Conservation (phyloP, 2,113 vertebrate species). For the Hystrix brachyura region DNA sequence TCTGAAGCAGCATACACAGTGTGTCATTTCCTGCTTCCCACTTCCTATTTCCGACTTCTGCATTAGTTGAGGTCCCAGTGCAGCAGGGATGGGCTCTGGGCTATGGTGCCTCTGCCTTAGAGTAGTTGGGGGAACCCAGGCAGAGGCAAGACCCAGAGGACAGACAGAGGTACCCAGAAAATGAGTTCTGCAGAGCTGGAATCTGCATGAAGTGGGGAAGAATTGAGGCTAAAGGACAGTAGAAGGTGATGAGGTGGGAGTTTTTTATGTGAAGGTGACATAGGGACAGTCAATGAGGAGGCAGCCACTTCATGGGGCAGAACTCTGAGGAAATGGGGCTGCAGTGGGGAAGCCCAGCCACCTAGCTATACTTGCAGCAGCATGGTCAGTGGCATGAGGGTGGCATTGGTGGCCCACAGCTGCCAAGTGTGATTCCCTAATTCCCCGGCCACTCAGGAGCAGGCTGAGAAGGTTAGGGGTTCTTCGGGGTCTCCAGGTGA, state of each 20-base stretch:
- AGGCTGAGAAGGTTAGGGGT: no score
- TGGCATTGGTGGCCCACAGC: background rate
- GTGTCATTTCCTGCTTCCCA: background rate
- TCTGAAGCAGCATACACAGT: background rate
- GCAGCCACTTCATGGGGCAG: background rate
- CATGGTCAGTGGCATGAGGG: rapidly evolving
- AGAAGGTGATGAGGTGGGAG: background rate
- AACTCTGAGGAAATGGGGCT: background rate
- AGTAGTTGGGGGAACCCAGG: background rate
- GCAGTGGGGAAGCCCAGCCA: background rate
- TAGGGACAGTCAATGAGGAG: background rate
- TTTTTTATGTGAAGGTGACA: background rate
- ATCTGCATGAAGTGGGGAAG: background rate
- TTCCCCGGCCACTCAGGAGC: background rate
- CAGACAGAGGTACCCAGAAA: background rate
- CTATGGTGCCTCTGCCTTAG: background rate
- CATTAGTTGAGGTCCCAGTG: background rate
- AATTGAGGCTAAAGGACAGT: background rate
- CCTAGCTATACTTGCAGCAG: no score
- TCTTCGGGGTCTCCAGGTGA: background rate
- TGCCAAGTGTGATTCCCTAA: background rate
- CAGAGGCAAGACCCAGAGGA: background rate
- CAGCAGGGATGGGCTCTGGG: background rate
- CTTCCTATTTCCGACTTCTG: background rate
- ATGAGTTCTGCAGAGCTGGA: background rate